Base-by-base conservation (phyloP, 2,797 vertebrate species). In the Gymnothorax reevesii region DNA sequence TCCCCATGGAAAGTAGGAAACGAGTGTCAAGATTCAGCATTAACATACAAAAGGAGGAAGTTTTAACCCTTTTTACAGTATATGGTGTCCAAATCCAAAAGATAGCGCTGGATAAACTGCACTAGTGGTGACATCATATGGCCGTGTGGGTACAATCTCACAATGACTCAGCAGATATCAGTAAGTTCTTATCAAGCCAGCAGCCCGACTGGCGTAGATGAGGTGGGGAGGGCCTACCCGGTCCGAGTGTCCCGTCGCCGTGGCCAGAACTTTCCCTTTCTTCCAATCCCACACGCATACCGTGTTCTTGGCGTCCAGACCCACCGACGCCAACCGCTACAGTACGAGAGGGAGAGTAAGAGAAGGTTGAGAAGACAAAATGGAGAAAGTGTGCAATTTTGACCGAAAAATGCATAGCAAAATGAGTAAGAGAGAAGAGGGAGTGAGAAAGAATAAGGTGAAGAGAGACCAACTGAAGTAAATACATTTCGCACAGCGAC, bases 221-320 rank as follows among this genome's bases (percentile, higher is more conserved):
- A 42, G 33, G 33, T 42, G 33, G 33, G 33, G 33, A 42, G 15
- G 17, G 42, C 91, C 88, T 96, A 99, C 98, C 95, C 98, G 95
- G 93, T 99, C 98, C 0, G 97, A 98, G 94, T 99, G 98, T 89
- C 98, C 98, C 0, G 97, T 98, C 5, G 98, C 98, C 3, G 97
- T 97, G 77, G 98, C 98, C 86, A 99, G 93, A 60, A 98, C 95
- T 84, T 97, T 96, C 87, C 98, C 98, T 92, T 95, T 97, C 91
- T 95, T 97, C 98, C 98, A 99, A 90, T 99, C 98, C 98, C 98
- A 99, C 85, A 99, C 93, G 85, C 97, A 99, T 88, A 99, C 92
- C 0, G 97, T 99, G 91, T 99, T 99, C 95, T 99, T 99, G 93
- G 97, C 97, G 91, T 99, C 98, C 88, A 99, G 93, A 84, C 98